phyloP scores from a whole-genome alignment of 2,797 vertebrate species.

The Pangasius djambal region DNA sequence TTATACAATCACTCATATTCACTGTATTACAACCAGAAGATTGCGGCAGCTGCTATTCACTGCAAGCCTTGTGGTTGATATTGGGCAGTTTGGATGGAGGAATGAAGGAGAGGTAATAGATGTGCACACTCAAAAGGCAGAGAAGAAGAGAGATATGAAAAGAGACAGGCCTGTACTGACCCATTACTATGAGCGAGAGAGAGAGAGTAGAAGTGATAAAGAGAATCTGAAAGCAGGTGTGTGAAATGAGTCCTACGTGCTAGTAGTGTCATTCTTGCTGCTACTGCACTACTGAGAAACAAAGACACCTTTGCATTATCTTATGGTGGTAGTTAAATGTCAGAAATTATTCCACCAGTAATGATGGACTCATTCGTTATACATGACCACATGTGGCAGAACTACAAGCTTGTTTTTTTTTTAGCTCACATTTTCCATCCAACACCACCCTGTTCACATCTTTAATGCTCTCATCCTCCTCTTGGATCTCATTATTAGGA shows the following conservation, averaged over 20 bases:
- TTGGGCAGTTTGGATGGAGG: constrained; percentile 23
- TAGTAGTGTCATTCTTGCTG: constrained; percentile 56
- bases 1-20: constrained; percentile 39
- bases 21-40: constrained; percentile 29
- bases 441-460: constrained; percentile 69
- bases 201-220: constrained; percentile 18
- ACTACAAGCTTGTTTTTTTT: background rate
- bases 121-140: constrained; percentile 43
- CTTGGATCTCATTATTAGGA: constrained; percentile 75
- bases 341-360: constrained; percentile 52
- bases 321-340: constrained; percentile 71
- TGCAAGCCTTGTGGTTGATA: constrained; percentile 21
- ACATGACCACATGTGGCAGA: background rate
- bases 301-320: constrained; percentile 83
- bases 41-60: constrained; percentile 45
- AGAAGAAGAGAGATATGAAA: constrained; percentile 33
- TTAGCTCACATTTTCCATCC: background rate
- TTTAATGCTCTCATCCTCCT: constrained; percentile 74
- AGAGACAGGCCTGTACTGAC: constrained; percentile 25
- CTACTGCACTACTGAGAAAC: constrained; percentile 52
- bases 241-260: constrained; percentile 43
- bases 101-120: constrained; percentile 48
- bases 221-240: constrained; percentile 44
- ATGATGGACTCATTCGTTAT: constrained; percentile 20
- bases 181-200: constrained; percentile 60